Evolutionary conservation across 2,797 vertebrate genomes (phyloP).

Genomic region (Danio jaintianensis): DNA sequence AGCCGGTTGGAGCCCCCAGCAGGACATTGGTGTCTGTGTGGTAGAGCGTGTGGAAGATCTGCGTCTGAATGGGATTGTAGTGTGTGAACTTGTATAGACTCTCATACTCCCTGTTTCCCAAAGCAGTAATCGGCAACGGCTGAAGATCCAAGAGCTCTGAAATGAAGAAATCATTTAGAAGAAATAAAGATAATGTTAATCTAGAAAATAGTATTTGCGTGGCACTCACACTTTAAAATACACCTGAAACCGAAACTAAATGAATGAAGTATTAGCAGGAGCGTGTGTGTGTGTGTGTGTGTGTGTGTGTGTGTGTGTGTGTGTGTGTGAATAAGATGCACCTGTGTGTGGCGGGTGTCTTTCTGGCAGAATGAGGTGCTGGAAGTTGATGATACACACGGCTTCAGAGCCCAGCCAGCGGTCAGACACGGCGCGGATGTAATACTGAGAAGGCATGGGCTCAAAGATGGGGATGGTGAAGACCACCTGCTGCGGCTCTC

Average conservation of each 20-base stretch:
- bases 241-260: no score
- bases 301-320: constrained; percentile 81
- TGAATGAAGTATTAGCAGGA: no score
- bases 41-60: constrained; percentile 97
- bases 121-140: constrained; percentile 88
- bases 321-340: constrained; percentile 65
- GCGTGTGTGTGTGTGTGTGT: neutral
- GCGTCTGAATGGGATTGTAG: constrained; percentile 98
- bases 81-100: constrained; percentile 96
- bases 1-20: constrained; percentile 96
- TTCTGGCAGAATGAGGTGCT: constrained; percentile 95
- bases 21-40: constrained; percentile 96
- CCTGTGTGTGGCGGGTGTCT: constrained; percentile 98
- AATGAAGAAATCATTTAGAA: neutral
- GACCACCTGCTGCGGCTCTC: constrained; percentile 89
- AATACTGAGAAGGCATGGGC: constrained; percentile 96
- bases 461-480: constrained; percentile 99
- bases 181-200: neutral
- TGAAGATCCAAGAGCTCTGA: constrained; percentile 95
- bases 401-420: constrained; percentile 95
- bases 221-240: neutral
- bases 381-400: constrained; percentile 96
- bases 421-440: constrained; percentile 94
- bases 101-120: constrained; percentile 88
- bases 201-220: neutral